phyloP scores from a whole-genome alignment of 1,140 invertebrate species.

The Scylla paramamosain region DNA sequence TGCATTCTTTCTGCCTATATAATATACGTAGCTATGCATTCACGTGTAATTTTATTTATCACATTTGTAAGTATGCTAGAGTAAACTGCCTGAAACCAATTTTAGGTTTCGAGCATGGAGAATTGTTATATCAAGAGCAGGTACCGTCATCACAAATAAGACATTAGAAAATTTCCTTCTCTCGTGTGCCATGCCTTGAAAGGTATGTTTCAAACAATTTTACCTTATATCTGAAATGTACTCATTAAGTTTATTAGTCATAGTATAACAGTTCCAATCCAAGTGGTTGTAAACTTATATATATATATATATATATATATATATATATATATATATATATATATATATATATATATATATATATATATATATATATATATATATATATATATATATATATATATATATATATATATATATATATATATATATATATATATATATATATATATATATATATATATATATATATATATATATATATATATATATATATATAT shows the following conservation, averaged over 20 bases:
- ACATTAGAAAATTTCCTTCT: too few relatives aligned
- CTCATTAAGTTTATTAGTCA: slow-evolving; percentile 42
- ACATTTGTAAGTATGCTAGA: too few relatives aligned
- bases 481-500: slow-evolving; percentile 52
- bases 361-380: slow-evolving; percentile 47
- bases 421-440: slow-evolving; percentile 6
- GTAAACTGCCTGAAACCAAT: too few relatives aligned
- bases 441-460: slow-evolving; percentile 7
- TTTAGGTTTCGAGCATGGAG: too few relatives aligned
- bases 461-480: slow-evolving; percentile 27
- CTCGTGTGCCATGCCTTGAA: too few relatives aligned
- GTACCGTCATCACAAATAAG: too few relatives aligned
- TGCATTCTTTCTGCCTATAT: too few relatives aligned
- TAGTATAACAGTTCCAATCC: background rate
- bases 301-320: slow-evolving; percentile 27
- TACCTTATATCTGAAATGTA: too few relatives aligned
- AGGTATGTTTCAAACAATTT: too few relatives aligned
- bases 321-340: slow-evolving; percentile 12
- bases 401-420: slow-evolving; percentile 47
- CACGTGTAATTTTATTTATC: too few relatives aligned
- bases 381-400: slow-evolving; percentile 52
- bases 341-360: slow-evolving; percentile 6
- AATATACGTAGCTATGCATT: too few relatives aligned
- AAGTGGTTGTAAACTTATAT: slow-evolving; percentile 41
- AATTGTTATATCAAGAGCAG: too few relatives aligned